These are phyloP conservation scores for Hydrotaea diabolus DNA, from an alignment of 2,888 invertebrate species.

Conservation along the genomic window DNA sequence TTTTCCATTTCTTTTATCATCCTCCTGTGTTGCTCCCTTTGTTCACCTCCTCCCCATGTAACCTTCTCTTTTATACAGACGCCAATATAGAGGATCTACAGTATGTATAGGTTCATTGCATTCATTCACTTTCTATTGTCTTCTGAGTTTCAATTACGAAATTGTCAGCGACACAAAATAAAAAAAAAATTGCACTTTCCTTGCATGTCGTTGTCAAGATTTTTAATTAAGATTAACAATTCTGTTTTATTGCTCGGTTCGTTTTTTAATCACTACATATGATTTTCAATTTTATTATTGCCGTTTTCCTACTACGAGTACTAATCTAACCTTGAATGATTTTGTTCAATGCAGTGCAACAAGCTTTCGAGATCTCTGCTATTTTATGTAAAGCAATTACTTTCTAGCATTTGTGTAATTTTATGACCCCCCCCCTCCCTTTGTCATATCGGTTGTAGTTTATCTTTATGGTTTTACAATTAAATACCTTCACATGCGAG, in stretches of 20 bases:
- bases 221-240: constrained; percentile 58
- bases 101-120: background rate
- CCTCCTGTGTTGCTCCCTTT: too few relatives aligned
- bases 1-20: too few relatives aligned
- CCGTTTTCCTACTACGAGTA: background rate
- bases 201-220: constrained; percentile 41
- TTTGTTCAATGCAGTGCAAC: background rate
- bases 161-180: too few relatives aligned
- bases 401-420: background rate
- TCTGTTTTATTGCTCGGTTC: background rate
- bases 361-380: background rate
- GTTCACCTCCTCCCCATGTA: too few relatives aligned
- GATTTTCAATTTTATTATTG: background rate
- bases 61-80: too few relatives aligned
- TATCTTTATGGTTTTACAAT: constrained; percentile 12
- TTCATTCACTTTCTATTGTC: constrained; percentile 14
- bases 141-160: constrained; percentile 4
- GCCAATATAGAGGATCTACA: too few relatives aligned
- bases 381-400: constrained; percentile 1
- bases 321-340: background rate
- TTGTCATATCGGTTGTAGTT: background rate
- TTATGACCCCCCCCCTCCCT: background rate
- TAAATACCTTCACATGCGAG: background rate
- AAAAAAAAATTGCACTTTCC: constrained; percentile 11
- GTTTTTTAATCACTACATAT: background rate